phyloP scores from a whole-genome alignment of 2,888 invertebrate species.

The Marronus borbonicus region DNA sequence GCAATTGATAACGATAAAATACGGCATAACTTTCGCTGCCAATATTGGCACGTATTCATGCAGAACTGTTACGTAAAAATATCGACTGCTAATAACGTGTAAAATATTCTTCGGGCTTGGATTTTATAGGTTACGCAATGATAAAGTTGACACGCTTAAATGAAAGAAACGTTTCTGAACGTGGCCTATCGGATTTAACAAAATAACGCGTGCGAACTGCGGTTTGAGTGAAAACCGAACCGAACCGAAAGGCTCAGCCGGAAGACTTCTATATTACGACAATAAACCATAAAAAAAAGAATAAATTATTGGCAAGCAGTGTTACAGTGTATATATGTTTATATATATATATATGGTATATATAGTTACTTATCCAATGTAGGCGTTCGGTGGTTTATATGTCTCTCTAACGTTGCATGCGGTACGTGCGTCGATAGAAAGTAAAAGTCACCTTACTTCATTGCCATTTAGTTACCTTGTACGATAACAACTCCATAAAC shows the following conservation, averaged over 20 bases:
- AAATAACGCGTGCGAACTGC: neutral
- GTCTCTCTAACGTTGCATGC: slow-evolving; percentile 9
- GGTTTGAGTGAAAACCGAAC: slow-evolving; percentile 10
- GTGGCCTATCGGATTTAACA: neutral
- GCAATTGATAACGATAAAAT: slow-evolving; percentile 3
- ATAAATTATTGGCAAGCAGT: slow-evolving; percentile 5
- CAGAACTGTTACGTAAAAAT: slow-evolving; percentile 41
- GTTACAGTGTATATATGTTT: neutral
- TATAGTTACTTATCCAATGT: slow-evolving; percentile 5
- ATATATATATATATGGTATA: neutral
- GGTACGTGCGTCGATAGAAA: slow-evolving; percentile 46
- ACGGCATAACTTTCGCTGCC: slow-evolving; percentile 15
- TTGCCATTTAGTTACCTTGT: slow-evolving; percentile 52
- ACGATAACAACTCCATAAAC: slow-evolving; percentile 43
- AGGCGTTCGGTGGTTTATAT: slow-evolving; percentile 7
- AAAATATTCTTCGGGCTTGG: slow-evolving; percentile 30
- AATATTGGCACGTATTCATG: neutral
- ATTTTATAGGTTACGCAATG: slow-evolving; percentile 14
- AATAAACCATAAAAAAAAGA: slow-evolving; percentile 7
- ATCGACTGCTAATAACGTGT: slow-evolving; percentile 43
- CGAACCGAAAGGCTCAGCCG: slow-evolving; percentile 2
- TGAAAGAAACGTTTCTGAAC: neutral
- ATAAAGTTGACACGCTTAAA: slow-evolving; percentile 28
- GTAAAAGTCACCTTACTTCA: slow-evolving; percentile 51
- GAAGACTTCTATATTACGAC: slow-evolving; percentile 6